Evolutionary conservation across 1,140 invertebrate species (phyloP), one percentile per base, ranked within the genome.

Genomic region (Geopemphigus sp.): DNA sequence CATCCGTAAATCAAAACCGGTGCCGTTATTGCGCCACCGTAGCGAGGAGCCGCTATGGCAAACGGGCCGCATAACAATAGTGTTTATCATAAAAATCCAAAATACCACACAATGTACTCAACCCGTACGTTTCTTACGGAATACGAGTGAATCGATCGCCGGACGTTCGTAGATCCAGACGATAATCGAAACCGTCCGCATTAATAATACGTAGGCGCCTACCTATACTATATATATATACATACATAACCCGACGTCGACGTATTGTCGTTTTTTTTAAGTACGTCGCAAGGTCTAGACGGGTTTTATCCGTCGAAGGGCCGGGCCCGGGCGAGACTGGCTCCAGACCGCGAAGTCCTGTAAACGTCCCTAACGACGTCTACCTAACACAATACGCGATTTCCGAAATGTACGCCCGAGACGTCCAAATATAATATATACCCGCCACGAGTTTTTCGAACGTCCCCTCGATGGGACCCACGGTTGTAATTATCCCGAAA

Each of bases 401-500:
- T 54, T 54, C 11, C 11, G 50, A 8, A 19, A 19, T 22, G 10
- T 57, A 24, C 39, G 22, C 50, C 45, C 32, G 39, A n/a, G 45
- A 39, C 64, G 64, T 39, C 64, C 12, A 68, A 68, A 50, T 68
- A 15, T 10, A 12, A 50, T 50, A 50, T 50, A 50, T 50, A 12
- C 47, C 5, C 59, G 5, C 14, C 3, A 29, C 59, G 24, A 0
- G 15, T 17, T 1, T 0, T 17, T 26, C 1, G 2, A 0, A 11
- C n/a, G 29, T 64, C 63, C 39, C 29, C 17, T 0, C n/a, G n/a
- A n/a, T n/a, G n/a, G 19, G 22, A 12, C 63, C 63, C 63, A 39
- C 63, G 63, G 32, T 19, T 12, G 29, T 39, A 24, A 68, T 50
- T 50, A 68, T 68, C 64, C 39, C 50, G 39, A 47, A 68, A 68